Base-by-base conservation (phyloP, 2,888 invertebrate species). In the Epirrhoe tristata region DNA sequence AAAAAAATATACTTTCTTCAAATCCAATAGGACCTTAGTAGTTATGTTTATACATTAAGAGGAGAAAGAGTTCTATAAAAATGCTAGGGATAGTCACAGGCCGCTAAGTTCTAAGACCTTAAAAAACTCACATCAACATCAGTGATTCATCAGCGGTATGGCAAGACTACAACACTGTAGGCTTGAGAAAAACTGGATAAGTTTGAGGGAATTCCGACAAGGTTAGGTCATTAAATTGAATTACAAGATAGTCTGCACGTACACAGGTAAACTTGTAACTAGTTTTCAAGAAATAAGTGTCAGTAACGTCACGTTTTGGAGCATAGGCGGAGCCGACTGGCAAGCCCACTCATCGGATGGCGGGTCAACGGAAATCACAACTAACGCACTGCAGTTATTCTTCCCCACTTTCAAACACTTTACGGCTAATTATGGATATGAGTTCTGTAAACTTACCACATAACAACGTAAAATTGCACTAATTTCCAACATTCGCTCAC, bases 401-500 rank as follows among this genome's bases (percentile, higher is more conserved):
- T 55, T 52, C 8, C 16, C 31, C n/a, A 57, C 53, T 36, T 59
- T 55, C 8, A 36, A 36, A 36, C 53, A 48, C 14, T 51, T 50
- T 10, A 32, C 10, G 36, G 34, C 34, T 58, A 58, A 55, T 53
- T 53, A 66, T 24, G 7, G 14, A 8, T 59, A 5, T 39, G 55
- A 31, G 68, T 63, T 66, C 67, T 55, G 61, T 61, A 78, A 80
- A 90, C 93, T 92, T 81, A 93, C 93, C 92, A 87, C 91, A 91
- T 91, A 84, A 90, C 90, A 90, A 82, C 76, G 80, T 78, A 75
- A 86, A 77, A 83, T 83, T 82, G 81, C 75, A 82, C 81, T 77
- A 88, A 79, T 87, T 85, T 83, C 81, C 77, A 79, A 86, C 84
- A 86, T 84, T 86, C 89, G 91, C 90, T 91, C 91, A 90, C 90